These are phyloP conservation scores for Atherinosoma microstoma DNA, from an alignment of 2,797 vertebrate genomes.

Conservation along the genomic window DNA sequence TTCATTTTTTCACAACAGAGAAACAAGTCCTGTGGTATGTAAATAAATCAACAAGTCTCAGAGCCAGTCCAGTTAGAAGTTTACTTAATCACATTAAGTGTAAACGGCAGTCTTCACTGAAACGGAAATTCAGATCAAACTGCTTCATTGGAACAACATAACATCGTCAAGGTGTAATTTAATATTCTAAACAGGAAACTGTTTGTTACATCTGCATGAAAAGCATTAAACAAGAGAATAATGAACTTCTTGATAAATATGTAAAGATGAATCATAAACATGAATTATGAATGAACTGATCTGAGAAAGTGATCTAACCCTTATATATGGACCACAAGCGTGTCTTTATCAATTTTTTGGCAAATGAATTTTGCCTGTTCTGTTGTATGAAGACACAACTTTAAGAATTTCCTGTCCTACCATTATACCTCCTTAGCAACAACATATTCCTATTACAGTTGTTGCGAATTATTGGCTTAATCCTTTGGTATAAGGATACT, in stretches of 20 bases:
- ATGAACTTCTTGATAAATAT: neutral
- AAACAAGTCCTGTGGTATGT: neutral
- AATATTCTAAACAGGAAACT: neutral
- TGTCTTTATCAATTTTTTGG: neutral
- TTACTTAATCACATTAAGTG: neutral
- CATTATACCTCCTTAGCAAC: no score
- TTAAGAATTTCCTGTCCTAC: no score
- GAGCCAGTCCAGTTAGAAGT: constrained; percentile 1
- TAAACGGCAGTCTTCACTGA: neutral
- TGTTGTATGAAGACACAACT: no score
- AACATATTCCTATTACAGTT: no score
- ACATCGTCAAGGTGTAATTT: neutral
- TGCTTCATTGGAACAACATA: neutral
- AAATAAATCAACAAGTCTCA: constrained; percentile 14
- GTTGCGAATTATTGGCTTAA: no score
- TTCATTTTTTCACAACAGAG: neutral
- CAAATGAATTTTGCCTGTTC: neutral
- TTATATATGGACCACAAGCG: neutral
- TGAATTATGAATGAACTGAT: neutral
- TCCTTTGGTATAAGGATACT: no score
- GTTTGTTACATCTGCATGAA: neutral
- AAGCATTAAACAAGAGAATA: neutral
- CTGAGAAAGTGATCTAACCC: neutral
- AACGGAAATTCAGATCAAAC: constrained; percentile 2
- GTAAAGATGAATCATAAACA: neutral